These are phyloP conservation scores for Drosophila subobscura DNA, from an alignment of 1,140 invertebrate genomes.

Conservation along the genomic window DNA sequence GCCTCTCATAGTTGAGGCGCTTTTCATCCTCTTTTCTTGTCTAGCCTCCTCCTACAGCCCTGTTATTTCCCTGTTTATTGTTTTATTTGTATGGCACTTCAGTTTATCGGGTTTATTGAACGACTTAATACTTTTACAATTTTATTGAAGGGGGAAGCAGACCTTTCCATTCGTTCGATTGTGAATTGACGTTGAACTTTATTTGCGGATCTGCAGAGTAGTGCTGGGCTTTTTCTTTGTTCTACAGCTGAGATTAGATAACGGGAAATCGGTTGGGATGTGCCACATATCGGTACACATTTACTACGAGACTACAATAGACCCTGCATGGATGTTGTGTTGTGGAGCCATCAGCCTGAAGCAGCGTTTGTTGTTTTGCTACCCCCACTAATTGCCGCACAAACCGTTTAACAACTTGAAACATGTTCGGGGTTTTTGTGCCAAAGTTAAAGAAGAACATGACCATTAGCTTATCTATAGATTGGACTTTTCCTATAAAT, in stretches of 20 bases:
- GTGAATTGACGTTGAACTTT: slow-evolving; percentile 34
- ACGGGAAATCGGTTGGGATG: background rate
- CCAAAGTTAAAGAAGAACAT: slow-evolving; percentile 28
- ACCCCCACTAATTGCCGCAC: slow-evolving; percentile 39
- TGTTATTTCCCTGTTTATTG: slow-evolving; percentile 18
- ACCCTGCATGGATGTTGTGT: slow-evolving; percentile 25
- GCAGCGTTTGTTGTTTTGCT: slow-evolving; percentile 1
- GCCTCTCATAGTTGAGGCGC: slow-evolving; percentile 4
- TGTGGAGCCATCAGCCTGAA: slow-evolving; percentile 31
- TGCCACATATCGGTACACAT: background rate
- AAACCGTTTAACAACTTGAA: slow-evolving; percentile 43
- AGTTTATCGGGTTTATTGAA: slow-evolving; percentile 64
- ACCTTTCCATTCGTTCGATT: slow-evolving; percentile 9
- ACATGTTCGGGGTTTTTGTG: slow-evolving; percentile 30
- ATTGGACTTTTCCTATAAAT: slow-evolving; percentile 18
- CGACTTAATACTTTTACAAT: slow-evolving; percentile 60
- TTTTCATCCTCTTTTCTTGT: slow-evolving; percentile 12
- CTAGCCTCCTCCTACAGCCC: background rate
- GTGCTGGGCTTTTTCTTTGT: slow-evolving; percentile 5
- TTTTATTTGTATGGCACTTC: slow-evolving; percentile 54
- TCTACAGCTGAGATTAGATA: slow-evolving; percentile 20
- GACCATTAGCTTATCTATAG: slow-evolving; percentile 49
- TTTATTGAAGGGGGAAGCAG: slow-evolving; percentile 11
- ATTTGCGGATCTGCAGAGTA: slow-evolving; percentile 34
- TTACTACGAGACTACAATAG: slow-evolving; percentile 5